A percentile compares a stretch with the other conserved stretches of the same genome.
Evolutionary conservation across 1,140 invertebrate species (phyloP).

Genomic region (Plutomurus gul): DNA sequence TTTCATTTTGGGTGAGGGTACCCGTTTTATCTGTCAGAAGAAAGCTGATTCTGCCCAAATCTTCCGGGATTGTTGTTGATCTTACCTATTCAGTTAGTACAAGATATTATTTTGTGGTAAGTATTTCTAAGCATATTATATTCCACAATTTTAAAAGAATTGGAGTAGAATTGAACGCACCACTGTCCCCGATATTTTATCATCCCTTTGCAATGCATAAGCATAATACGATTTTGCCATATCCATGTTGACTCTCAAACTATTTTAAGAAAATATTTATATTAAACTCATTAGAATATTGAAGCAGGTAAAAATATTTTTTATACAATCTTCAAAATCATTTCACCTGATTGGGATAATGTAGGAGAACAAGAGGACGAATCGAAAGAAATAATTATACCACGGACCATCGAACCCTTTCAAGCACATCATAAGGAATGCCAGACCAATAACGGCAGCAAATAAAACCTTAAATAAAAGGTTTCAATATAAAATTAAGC

Average conservation of each 20-base stretch:
- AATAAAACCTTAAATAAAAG: constrained; percentile 71
- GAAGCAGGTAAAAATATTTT: no score
- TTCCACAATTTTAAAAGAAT: no score
- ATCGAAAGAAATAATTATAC: constrained; percentile 96
- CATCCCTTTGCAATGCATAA: constrained; percentile 93
- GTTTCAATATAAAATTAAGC: neutral
- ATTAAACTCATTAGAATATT: neutral
- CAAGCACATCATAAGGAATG: constrained; percentile 91
- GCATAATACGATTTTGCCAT: constrained; percentile 98
- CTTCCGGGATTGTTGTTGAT: constrained; percentile 98
- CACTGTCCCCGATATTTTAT: constrained; percentile 90
- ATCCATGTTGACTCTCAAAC: constrained; percentile 95
- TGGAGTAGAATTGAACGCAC: constrained; percentile 61
- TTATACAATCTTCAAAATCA: neutral
- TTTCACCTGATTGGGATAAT: constrained; percentile 94
- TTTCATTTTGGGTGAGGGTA: constrained; percentile 97
- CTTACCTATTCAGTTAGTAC: constrained; percentile 63
- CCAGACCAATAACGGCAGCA: constrained; percentile 84
- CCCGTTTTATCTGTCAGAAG: constrained; percentile 97
- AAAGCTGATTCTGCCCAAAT: constrained; percentile 94
- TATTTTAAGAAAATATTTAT: neutral
- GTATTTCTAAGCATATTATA: no score
- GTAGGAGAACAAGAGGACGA: constrained; percentile 96
- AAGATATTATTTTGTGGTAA: no score
- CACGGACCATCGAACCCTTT: constrained; percentile 95